Base-by-base conservation (phyloP, 35 echinoderm and acorn worm species). In the Apostichopus californicus region DNA sequence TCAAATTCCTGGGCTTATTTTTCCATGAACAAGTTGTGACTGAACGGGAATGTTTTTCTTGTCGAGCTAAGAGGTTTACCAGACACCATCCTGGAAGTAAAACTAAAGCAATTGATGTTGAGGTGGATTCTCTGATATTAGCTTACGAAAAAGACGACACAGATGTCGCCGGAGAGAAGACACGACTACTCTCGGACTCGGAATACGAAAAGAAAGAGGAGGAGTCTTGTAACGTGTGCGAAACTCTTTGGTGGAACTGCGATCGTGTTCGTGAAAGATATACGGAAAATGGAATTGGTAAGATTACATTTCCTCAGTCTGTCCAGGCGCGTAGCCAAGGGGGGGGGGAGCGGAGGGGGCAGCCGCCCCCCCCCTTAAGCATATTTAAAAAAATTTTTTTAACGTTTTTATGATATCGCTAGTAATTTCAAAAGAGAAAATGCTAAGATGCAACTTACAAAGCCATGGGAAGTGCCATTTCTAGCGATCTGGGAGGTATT, bases 211-310 rank as follows among this genome's bases (percentile, higher is more conserved):
- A 75, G 71, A 46, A 46, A 46, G 9, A 68, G 64, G 64, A 68
- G 4, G 18, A 14, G 11, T 18, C 7, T 75, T 68, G 64, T 68
- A 18, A 68, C 9, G 64, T 68, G 4, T 68, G 64, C 18, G 64
- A 68, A 68, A 68, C 64, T 68, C 64, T 68, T 68, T 68, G 64
- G 64, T 68, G 64, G 64, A 68, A 68, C 64, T 68, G 64, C 64
- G 64, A 68, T 18, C 64, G 64, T 68, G 64, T 68, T 14, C 64
- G 11, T 14, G 64, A 68, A 68, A 68, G 64, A 68, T 68, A 68
- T 18, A 68, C 64, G 3, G 64, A 11, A 68, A 68, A 68, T 18
- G 64, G 10, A 68, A 68, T 68, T 68, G 64, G 64, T 68, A 68
- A 68, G 64, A 61, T 46, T 46, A 3, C 34, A 46, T 46, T 46